These are phyloP conservation scores for Austrolebias charrua DNA, from an alignment of 2,797 vertebrate species.

Conservation along the genomic window DNA sequence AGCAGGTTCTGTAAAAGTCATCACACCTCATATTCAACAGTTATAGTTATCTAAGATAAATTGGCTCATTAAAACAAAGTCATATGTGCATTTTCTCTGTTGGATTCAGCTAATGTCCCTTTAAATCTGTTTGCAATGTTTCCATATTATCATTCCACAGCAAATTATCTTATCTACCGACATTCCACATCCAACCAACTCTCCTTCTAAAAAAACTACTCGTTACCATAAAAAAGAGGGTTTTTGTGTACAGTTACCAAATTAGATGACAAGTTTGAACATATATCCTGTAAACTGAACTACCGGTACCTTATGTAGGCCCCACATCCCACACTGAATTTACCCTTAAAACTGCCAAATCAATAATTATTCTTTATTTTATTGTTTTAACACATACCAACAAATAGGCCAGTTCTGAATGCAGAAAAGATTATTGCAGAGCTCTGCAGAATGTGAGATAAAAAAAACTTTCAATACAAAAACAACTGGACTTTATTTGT, in stretches of 20 bases:
- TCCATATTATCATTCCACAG: neutral
- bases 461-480: no score
- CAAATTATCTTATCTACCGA: neutral
- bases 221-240: neutral
- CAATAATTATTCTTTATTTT: no score
- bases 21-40: neutral
- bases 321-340: neutral
- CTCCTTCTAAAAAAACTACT: neutral
- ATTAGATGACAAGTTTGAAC: no score
- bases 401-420: no score
- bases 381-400: no score
- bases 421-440: no score
- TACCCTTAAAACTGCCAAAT: neutral
- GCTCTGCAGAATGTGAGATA: no score
- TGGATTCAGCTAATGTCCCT: neutral
- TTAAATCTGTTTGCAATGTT: neutral
- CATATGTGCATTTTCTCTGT: neutral
- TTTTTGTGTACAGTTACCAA: no score
- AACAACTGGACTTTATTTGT: no score
- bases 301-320: neutral
- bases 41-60: neutral
- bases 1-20: neutral
- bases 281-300: no score
- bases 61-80: neutral
- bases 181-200: neutral